A percentile compares a stretch with the other conserved stretches of the same genome.
Conservation (phyloP, 2,113 vertebrate genomes). For the Xyliphius kryptos region DNA sequence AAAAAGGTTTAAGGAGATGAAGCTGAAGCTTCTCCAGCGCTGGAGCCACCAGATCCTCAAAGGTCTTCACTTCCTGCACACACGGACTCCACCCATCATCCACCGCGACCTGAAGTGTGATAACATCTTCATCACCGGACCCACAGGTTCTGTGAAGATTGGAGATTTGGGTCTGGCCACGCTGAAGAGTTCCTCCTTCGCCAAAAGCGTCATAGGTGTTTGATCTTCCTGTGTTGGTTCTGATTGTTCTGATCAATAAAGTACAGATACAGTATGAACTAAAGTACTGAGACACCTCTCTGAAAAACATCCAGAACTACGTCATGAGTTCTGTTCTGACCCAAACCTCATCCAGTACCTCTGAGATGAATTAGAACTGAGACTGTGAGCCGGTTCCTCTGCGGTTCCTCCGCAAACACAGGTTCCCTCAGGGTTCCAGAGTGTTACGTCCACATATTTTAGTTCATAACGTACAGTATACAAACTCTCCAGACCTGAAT, state of each 20-base stretch:
- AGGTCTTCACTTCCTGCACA: constrained; percentile 49
- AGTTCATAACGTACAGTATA: no score
- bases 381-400: no score
- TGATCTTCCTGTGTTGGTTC: background rate
- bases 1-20: constrained; percentile 50
- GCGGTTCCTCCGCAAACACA: no score
- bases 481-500: no score
- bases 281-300: no score
- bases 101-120: constrained; percentile 50
- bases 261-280: no score
- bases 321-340: no score
- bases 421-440: no score
- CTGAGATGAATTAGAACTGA: no score
- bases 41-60: constrained; percentile 50
- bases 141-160: constrained; percentile 47
- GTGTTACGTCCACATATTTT: no score
- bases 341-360: no score
- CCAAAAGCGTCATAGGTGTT: constrained; percentile 48
- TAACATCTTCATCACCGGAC: constrained; percentile 50
- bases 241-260: background rate
- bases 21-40: constrained; percentile 43
- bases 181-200: constrained; percentile 46
- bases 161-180: constrained; percentile 48
- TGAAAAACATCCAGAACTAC: no score
- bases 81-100: constrained; percentile 45